These are phyloP conservation scores for Dunckerocampus dactyliophorus DNA, from an alignment of 2,113 vertebrate genomes.

Conservation along the genomic window DNA sequence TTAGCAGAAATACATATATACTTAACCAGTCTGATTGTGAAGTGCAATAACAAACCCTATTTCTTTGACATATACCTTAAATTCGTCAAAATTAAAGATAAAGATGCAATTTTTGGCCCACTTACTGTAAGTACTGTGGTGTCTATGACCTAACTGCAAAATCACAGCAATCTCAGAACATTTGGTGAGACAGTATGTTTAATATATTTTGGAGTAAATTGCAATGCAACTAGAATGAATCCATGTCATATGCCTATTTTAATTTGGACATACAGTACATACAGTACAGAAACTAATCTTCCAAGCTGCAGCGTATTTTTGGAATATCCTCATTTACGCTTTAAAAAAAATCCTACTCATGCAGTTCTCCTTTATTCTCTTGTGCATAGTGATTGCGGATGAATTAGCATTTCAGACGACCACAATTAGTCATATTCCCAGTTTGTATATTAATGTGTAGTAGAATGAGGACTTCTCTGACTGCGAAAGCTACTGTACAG, in stretches of 20 bases:
- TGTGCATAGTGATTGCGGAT: not conserved
- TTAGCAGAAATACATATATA: no score
- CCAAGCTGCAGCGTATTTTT: not conserved
- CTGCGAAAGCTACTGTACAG: not conserved
- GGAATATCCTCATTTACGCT: not conserved
- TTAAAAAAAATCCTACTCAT: not conserved
- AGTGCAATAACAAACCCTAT: no score
- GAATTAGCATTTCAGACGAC: slow-evolving; percentile 7
- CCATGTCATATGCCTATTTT: not conserved
- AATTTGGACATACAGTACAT: not conserved
- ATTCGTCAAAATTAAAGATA: no score
- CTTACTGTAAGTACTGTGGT: no score
- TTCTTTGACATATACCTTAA: no score
- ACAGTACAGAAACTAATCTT: not conserved
- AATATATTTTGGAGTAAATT: not conserved
- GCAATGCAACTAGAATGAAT: not conserved
- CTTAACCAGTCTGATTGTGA: no score
- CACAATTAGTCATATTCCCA: slow-evolving; percentile 5
- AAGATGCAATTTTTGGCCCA: no score
- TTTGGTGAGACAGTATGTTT: not conserved
- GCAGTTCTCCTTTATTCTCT: not conserved
- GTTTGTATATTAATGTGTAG: slow-evolving; percentile 1
- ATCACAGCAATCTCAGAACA: no score
- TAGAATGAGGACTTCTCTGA: slow-evolving; percentile 1
- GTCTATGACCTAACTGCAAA: no score